Evolutionary conservation across 2,113 vertebrate genomes (phyloP).

Genomic region (Hymenochirus boettgeri): DNA sequence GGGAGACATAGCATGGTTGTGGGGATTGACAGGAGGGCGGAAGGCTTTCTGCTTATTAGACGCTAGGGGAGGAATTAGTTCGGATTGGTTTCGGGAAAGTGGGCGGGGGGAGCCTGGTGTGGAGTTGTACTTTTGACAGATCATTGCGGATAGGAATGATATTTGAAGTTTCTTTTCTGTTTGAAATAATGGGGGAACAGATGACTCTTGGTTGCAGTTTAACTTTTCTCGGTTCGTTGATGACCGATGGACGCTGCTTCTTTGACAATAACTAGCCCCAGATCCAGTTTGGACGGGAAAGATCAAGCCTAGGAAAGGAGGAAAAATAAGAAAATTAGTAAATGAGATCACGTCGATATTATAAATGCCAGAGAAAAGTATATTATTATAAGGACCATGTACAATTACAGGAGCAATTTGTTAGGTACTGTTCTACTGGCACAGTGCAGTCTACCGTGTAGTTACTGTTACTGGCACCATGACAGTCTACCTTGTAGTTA

Average conservation of each 20-base stretch:
- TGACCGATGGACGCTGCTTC: conserved; percentile 62
- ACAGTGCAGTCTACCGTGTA: no score
- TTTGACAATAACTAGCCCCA: conserved; percentile 91
- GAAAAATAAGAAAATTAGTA: conserved; percentile 44
- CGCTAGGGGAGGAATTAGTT: conserved; percentile 57
- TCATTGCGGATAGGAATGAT: conserved; percentile 64
- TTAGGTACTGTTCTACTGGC: no score
- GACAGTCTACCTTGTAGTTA: no score
- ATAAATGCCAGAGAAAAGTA: no score
- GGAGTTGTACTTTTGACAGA: conserved; percentile 57
- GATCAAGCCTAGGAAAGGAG: conserved; percentile 78
- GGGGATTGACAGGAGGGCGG: conserved; percentile 6
- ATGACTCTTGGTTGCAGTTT: conserved; percentile 65
- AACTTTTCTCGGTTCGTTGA: conserved; percentile 64
- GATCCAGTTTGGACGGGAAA: conserved; percentile 85
- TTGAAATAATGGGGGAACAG: conserved; percentile 51
- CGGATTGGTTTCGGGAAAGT: conserved; percentile 51
- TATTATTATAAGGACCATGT: no score
- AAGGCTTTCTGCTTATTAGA: conserved; percentile 48
- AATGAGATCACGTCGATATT: no score
- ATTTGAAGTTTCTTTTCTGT: conserved; percentile 69
- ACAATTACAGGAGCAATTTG: no score
- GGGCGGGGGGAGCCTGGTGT: conserved; percentile 71
- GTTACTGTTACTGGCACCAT: no score
- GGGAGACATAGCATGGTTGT: conserved; percentile 45